phyloP scores from a whole-genome alignment of 2,888 invertebrate genomes.

The Cyrtodaria siliqua region DNA sequence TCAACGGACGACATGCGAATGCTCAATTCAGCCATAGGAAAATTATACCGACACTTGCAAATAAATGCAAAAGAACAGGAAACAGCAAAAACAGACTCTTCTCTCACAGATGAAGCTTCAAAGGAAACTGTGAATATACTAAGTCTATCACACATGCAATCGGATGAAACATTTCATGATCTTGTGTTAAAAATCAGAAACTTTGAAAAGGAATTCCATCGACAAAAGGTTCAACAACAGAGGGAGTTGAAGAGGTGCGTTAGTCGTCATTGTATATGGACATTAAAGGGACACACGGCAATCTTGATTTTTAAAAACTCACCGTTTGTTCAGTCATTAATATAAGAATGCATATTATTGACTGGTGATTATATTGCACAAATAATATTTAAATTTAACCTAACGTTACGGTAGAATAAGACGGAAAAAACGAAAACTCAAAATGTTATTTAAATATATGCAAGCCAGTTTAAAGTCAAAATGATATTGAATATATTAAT shows the following conservation, averaged over 20 bases:
- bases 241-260: constrained; percentile 56
- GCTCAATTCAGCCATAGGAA: constrained; percentile 56
- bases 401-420: no score
- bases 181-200: constrained; percentile 57
- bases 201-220: constrained; percentile 64
- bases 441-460: no score
- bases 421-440: no score
- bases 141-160: constrained; percentile 43
- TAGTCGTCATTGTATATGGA: no score
- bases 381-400: no score
- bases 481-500: no score
- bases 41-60: constrained; percentile 58
- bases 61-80: constrained; percentile 44
- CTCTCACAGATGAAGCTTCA: constrained; percentile 31
- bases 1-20: constrained; percentile 54
- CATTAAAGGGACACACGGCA: no score
- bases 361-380: no score
- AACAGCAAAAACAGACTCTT: constrained; percentile 15
- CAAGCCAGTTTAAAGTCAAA: no score
- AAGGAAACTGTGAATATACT: constrained; percentile 57
- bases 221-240: constrained; percentile 61
- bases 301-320: no score
- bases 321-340: no score
- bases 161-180: constrained; percentile 57
- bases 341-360: no score